Percentiles rank a stretch among this genome's conserved stretches.
Conservation (phyloP, 2,113 vertebrate species). For the Halcyon malimbica region DNA sequence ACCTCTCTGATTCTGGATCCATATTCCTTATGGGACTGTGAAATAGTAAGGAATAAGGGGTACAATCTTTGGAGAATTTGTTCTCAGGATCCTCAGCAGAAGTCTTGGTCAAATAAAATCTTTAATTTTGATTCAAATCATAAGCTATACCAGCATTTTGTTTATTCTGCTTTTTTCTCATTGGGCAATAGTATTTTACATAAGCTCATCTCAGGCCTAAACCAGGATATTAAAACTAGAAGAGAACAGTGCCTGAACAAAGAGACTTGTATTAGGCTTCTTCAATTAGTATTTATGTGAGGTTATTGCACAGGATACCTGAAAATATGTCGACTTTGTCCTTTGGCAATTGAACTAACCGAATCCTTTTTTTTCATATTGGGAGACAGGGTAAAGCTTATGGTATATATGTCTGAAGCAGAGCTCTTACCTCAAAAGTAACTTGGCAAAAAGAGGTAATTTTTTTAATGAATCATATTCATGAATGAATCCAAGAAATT, state of each 20-base stretch:
- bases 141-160: neutral
- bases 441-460: neutral
- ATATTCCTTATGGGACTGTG: neutral
- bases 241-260: neutral
- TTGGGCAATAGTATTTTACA: neutral
- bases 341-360: neutral
- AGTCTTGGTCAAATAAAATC: neutral
- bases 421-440: neutral
- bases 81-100: neutral
- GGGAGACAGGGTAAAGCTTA: neutral
- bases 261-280: neutral
- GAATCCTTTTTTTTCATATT: rapidly evolving
- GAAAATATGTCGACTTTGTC: neutral
- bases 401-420: neutral
- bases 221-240: neutral
- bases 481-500: neutral
- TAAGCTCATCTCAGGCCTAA: neutral
- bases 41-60: neutral
- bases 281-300: neutral
- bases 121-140: neutral
- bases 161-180: neutral
- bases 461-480: neutral
- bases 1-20: neutral
- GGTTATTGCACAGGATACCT: neutral
- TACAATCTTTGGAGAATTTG: neutral